Base-by-base conservation (phyloP, 2,888 invertebrate species). In the Drosophila melanosoma region DNA sequence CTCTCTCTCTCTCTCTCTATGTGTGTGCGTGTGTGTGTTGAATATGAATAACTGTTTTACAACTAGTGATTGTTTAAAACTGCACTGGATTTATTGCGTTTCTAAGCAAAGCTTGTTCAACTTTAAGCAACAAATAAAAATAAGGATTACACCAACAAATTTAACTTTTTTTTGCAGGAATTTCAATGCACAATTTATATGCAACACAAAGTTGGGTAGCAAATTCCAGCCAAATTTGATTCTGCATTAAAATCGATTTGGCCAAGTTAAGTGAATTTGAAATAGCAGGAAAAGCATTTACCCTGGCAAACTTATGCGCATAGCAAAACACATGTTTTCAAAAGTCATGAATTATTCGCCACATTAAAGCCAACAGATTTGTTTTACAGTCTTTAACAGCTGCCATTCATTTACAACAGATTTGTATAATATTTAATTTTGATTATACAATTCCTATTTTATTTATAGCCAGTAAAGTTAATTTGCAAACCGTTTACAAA, bases 21-120 rank as follows among this genome's bases (percentile, higher is more conserved):
- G 11, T 52, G 29, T 57, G 58, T 32, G 17, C 33, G 17, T 56
- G 56, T 64, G 61, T 58, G 57, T 32, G 52, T 52, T 36, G 40
- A 48, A 62, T 76, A 73, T 79, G 81, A 69, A 77, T 80, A 76
- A 81, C 71, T 75, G 67, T 76, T 86, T 74, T 74, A 71, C 70
- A 79, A 73, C 56, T 52, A 53, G 5, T 42, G 52, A 69, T 66
- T 63, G 76, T 49, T 76, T 56, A 40, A 56, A 52, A 59, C 56
- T 65, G 26, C 11, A 48, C 17, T 26, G n/a, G 10, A 20, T 33
- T 33, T 40, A 32, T 57, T 49, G 40, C 29, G 2, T 12, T 11
- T 38, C 38, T 26, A 45, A 56, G 23, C 23, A 35, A 35, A 35
- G 35, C 11, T 3, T 17, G 26, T 36, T 5, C n/a, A 10, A 2